These are phyloP conservation scores for Tringa solitaria DNA, from an alignment of 2,113 vertebrate genomes.

Conservation along the genomic window DNA sequence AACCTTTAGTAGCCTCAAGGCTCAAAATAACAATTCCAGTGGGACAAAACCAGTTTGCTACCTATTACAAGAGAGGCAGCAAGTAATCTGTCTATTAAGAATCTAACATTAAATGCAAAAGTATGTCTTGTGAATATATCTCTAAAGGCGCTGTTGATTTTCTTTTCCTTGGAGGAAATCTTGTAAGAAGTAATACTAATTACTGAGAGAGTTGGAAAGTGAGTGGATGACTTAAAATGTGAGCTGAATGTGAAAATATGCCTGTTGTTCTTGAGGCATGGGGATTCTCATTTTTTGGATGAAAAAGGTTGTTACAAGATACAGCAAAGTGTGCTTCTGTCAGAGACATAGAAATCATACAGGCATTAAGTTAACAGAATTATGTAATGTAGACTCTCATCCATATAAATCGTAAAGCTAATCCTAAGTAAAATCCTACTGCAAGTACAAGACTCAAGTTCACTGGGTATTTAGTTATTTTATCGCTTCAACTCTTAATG, in stretches of 20 bases:
- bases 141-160: constrained; percentile 13
- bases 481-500: neutral
- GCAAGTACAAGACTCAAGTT: neutral
- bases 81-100: constrained; percentile 33
- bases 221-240: neutral
- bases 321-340: neutral
- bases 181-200: neutral
- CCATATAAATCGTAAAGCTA: neutral
- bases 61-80: neutral
- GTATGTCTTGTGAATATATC: neutral
- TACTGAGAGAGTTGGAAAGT: neutral
- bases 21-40: neutral
- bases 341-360: neutral
- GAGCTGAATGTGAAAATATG: neutral
- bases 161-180: constrained; percentile 9
- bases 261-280: neutral
- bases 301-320: neutral
- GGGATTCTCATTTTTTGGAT: neutral
- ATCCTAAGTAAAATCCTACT: neutral
- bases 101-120: constrained; percentile 25
- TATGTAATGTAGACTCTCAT: neutral
- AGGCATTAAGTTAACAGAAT: neutral
- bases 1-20: neutral
- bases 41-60: neutral
- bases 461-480: neutral